A percentile compares a stretch with the other conserved stretches of the same genome.
phyloP scores from a whole-genome alignment of 2,888 invertebrate species.

The Shargacucullia verbasci region DNA sequence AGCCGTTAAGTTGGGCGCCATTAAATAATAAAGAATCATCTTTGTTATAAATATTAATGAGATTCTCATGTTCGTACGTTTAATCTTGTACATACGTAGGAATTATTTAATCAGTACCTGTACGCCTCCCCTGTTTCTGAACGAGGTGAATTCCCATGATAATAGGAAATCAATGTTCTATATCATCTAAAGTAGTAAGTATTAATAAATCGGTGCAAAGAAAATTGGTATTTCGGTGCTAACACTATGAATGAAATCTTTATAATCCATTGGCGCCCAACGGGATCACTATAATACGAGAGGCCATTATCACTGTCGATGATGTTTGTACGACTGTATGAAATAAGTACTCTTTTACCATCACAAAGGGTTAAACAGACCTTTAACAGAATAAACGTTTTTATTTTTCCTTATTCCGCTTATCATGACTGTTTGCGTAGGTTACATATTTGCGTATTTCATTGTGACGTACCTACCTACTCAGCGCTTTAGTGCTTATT shows the following conservation, averaged over 20 bases:
- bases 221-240: conserved; percentile 13
- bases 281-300: conserved; percentile 41
- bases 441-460: conserved; percentile 24
- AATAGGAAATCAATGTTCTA: too few species aligned
- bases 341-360: conserved; percentile 46
- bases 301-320: conserved; percentile 35
- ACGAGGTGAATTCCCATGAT: too few species aligned
- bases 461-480: conserved; percentile 1
- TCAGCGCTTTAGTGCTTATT: conserved; percentile 1
- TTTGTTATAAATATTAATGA: too few species aligned
- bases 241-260: conserved; percentile 10
- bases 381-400: conserved; percentile 12
- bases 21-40: too few species aligned
- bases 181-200: background rate
- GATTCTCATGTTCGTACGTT: too few species aligned
- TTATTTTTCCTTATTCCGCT: conserved; percentile 7
- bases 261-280: conserved; percentile 40
- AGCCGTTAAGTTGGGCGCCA: too few species aligned
- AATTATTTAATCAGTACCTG: too few species aligned
- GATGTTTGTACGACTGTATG: conserved; percentile 29
- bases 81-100: too few species aligned
- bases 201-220: conserved; percentile 1
- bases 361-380: conserved; percentile 17
- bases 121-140: too few species aligned
- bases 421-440: conserved; percentile 10